phyloP scores from a whole-genome alignment of 2,888 invertebrate species.

The Megamerina dolium region DNA sequence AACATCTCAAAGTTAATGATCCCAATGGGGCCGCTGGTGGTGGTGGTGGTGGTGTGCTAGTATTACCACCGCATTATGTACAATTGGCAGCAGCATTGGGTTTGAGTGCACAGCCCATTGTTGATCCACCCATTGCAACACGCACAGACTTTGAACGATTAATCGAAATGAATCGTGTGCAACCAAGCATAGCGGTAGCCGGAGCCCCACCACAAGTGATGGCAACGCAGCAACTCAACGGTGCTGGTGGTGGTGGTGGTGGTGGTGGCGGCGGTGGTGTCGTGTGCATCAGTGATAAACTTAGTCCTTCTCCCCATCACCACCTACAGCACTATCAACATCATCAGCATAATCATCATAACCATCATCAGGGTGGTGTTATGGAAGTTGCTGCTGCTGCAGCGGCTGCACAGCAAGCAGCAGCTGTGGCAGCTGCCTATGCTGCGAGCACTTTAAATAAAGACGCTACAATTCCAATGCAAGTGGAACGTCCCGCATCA shows the following conservation, averaged over 20 bases:
- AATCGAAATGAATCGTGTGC: constrained; percentile 42
- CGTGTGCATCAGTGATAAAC: neutral
- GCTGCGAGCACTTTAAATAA: constrained; percentile 19
- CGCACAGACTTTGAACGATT: constrained; percentile 45
- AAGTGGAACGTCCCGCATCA: constrained; percentile 30
- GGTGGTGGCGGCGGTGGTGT: neutral
- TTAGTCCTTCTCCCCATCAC: neutral
- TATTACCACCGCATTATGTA: constrained; percentile 57
- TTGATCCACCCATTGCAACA: constrained; percentile 41
- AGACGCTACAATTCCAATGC: constrained; percentile 18
- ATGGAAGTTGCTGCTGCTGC: too few species aligned
- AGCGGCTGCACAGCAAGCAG: constrained; percentile 27
- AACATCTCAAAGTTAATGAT: constrained; percentile 42
- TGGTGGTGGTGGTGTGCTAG: constrained; percentile 49
- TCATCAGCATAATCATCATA: too few species aligned
- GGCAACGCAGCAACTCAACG: neutral
- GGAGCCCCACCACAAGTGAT: too few species aligned
- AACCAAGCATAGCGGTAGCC: constrained; percentile 26
- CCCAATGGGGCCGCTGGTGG: too few species aligned
- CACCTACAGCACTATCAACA: too few species aligned
- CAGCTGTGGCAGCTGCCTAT: constrained; percentile 34
- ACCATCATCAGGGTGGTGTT: too few species aligned
- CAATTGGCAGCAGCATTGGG: constrained; percentile 53
- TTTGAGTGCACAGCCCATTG: constrained; percentile 41
- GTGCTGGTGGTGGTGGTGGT: neutral